Conservation (phyloP, 2,113 vertebrate genomes). For the Sinocyclocheilus anshuiensis region DNA sequence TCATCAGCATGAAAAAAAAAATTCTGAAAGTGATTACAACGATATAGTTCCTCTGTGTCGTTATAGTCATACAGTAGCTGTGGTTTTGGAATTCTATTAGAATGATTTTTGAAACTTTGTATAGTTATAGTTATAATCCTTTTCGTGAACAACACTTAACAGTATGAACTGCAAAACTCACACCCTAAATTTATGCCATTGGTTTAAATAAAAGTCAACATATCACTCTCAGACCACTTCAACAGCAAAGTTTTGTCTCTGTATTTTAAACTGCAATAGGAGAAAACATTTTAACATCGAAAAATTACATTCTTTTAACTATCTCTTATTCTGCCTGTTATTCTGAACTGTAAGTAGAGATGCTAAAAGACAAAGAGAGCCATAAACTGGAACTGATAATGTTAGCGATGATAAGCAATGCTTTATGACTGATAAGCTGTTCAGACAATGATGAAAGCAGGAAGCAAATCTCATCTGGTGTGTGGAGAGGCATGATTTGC, state of each 20-base stretch:
- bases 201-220: neutral
- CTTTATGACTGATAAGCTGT: slow-evolving; percentile 10
- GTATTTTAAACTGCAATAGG: too few species aligned
- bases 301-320: neutral
- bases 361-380: neutral
- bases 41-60: too few species aligned
- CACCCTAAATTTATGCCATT: neutral
- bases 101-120: neutral
- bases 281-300: too few species aligned
- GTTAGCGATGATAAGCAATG: slow-evolving; percentile 17
- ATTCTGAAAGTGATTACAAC: too few species aligned
- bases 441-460: slow-evolving; percentile 35
- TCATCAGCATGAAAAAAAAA: too few species aligned
- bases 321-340: neutral
- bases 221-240: neutral
- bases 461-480: slow-evolving; percentile 38
- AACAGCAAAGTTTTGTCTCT: too few species aligned
- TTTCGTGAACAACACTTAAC: neutral
- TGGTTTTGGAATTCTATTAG: neutral
- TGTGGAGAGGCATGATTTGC: slow-evolving; percentile 28
- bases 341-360: neutral
- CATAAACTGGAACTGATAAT: neutral
- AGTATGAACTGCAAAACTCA: neutral
- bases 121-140: neutral
- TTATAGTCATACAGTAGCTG: neutral